Conservation (phyloP, 2,113 vertebrate genomes). For the Panthera tigris region DNA sequence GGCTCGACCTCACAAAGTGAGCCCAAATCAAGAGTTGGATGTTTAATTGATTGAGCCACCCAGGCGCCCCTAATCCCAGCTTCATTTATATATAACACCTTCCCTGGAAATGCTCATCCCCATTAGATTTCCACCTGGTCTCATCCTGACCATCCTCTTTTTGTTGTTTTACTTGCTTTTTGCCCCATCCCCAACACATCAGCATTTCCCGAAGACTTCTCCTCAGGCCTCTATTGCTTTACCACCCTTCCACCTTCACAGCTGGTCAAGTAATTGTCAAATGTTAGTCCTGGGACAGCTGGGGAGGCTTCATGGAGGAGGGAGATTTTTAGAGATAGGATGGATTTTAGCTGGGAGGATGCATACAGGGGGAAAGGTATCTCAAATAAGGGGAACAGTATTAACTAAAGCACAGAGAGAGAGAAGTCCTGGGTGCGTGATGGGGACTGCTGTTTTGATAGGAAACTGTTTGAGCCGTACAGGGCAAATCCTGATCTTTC, state of each 20-base stretch:
- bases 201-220: background rate
- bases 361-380: background rate
- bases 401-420: background rate
- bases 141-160: background rate
- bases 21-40: no score
- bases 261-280: background rate
- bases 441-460: background rate
- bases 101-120: background rate
- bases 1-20: no score
- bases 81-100: background rate
- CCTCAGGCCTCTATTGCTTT: background rate
- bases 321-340: background rate
- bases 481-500: background rate
- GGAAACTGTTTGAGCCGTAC: background rate
- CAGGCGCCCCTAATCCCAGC: background rate
- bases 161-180: background rate
- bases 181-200: background rate
- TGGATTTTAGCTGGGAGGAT: background rate
- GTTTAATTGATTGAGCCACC: no score
- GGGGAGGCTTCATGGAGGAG: background rate
- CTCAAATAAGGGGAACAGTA: background rate
- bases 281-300: background rate
- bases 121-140: background rate
- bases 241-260: background rate
- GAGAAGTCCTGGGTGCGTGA: background rate